phyloP scores from a whole-genome alignment of 2,113 vertebrate genomes.

The Triplophysa rosa region DNA sequence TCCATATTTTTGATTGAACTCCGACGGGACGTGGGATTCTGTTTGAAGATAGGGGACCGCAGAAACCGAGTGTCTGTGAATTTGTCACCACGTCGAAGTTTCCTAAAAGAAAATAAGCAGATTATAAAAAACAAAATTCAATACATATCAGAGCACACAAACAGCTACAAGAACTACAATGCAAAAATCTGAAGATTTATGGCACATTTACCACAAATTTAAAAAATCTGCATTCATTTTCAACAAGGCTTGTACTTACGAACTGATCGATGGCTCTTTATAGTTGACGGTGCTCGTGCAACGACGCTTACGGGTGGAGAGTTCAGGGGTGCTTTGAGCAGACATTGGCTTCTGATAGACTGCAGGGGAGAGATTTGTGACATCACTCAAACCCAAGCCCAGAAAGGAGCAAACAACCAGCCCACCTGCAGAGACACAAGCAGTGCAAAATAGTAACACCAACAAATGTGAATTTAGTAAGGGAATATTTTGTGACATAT shows the following conservation, averaged over 20 bases:
- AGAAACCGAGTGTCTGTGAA: constrained; percentile 89
- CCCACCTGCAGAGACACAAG: constrained; percentile 69
- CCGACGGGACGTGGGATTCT: constrained; percentile 29
- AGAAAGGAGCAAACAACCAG: constrained; percentile 65
- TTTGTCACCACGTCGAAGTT: constrained; percentile 91
- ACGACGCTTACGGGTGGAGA: constrained; percentile 73
- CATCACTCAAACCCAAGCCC: constrained; percentile 79
- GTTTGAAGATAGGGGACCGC: constrained; percentile 86
- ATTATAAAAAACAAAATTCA: background rate
- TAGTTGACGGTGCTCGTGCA: constrained; percentile 79
- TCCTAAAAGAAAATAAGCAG: constrained; percentile 70
- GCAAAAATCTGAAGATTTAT: background rate
- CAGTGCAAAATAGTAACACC: constrained; percentile 13
- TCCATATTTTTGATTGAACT: constrained; percentile 64
- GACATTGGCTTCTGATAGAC: constrained; percentile 66
- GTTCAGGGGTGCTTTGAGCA: constrained; percentile 47
- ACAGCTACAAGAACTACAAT: too few species aligned
- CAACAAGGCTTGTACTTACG: constrained; percentile 64
- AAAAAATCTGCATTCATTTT: background rate
- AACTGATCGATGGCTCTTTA: constrained; percentile 82
- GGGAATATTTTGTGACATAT: background rate
- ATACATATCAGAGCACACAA: background rate
- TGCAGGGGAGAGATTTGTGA: constrained; percentile 81
- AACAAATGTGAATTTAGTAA: background rate
- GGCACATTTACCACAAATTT: background rate